These are phyloP conservation scores for Trinorchestia longiramus DNA, from an alignment of 1,140 invertebrate genomes.

Conservation along the genomic window DNA sequence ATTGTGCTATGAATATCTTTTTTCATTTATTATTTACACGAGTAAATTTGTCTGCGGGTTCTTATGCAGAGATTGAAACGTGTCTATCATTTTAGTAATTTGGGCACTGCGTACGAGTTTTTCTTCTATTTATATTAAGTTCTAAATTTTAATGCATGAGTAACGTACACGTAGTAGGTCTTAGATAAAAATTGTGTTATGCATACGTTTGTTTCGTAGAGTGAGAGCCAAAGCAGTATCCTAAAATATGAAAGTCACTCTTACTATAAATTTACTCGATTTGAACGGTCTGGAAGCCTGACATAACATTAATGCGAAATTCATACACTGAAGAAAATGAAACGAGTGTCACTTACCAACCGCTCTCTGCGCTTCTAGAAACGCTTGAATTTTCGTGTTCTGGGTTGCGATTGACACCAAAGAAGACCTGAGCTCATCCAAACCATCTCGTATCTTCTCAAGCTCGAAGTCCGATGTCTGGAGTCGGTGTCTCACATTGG, in stretches of 20 bases:
- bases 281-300: background rate
- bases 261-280: too few species aligned
- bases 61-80: too few species aligned
- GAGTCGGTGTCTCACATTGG: conserved; percentile 67
- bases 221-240: background rate
- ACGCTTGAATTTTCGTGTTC: conserved; percentile 73
- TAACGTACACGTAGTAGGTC: background rate
- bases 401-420: conserved; percentile 16
- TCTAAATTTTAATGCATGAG: too few species aligned
- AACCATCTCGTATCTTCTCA: conserved; percentile 67
- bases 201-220: background rate
- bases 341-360: background rate
- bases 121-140: too few species aligned
- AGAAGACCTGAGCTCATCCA: conserved; percentile 67
- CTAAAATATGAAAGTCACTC: background rate
- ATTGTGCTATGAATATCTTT: too few species aligned
- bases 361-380: conserved; percentile 71
- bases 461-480: conserved; percentile 68
- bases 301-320: background rate
- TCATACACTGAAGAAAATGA: background rate
- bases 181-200: background rate
- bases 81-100: too few species aligned
- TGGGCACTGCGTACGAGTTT: too few species aligned
- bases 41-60: too few species aligned
- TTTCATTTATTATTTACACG: too few species aligned